Conservation (phyloP, 2,888 invertebrate genomes). For the Hydriomena furcata region DNA sequence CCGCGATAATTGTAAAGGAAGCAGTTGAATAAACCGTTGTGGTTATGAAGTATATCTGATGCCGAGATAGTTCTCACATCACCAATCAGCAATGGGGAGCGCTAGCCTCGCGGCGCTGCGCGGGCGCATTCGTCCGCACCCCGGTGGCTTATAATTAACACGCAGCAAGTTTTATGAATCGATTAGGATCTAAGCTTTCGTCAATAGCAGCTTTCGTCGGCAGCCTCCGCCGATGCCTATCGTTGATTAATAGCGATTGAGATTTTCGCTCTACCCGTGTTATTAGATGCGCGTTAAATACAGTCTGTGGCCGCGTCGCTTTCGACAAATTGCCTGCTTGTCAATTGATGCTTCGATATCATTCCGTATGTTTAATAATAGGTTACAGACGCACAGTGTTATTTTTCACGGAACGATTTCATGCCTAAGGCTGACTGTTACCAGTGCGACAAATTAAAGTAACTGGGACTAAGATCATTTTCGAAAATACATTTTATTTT, state of each 20-base stretch:
- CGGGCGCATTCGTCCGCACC: slow-evolving; percentile 61
- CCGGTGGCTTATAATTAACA: slow-evolving; percentile 83
- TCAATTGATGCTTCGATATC: slow-evolving; percentile 63
- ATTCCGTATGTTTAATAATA: slow-evolving; percentile 44
- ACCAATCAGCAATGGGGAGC: slow-evolving; percentile 57
- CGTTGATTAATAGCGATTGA: slow-evolving; percentile 80
- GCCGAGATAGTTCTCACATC: slow-evolving; percentile 70
- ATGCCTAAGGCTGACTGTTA: background rate
- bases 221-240: slow-evolving; percentile 69
- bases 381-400: slow-evolving; percentile 25
- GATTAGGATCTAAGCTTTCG: slow-evolving; percentile 83
- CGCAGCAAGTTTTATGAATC: slow-evolving; percentile 81
- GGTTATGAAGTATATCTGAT: slow-evolving; percentile 67
- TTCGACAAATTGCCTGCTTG: slow-evolving; percentile 72
- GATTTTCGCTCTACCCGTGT: slow-evolving; percentile 74
- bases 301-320: slow-evolving; percentile 53
- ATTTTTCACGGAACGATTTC: slow-evolving; percentile 25
- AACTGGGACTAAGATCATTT: background rate
- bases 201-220: slow-evolving; percentile 80
- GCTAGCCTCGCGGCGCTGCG: slow-evolving; percentile 58
- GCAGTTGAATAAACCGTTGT: slow-evolving; percentile 66
- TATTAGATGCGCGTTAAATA: slow-evolving; percentile 73
- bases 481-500: background rate
- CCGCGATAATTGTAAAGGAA: slow-evolving; percentile 65
- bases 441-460: background rate